Percentiles rank a stretch among this genome's conserved stretches.
phyloP scores from a whole-genome alignment of 2,888 invertebrate species.

The Melieria picta region DNA sequence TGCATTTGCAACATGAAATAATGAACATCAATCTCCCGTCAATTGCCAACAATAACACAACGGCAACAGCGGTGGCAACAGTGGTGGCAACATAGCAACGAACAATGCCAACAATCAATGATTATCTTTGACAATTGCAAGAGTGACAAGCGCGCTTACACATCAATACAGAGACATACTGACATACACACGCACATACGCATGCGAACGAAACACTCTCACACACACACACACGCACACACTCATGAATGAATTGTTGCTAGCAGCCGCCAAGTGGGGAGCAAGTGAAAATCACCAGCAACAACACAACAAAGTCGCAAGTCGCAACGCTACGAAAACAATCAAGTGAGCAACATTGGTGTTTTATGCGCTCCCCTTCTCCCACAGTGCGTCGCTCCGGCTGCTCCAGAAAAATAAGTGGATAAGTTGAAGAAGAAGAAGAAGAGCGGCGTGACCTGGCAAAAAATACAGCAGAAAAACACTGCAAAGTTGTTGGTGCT shows the following conservation, averaged over 20 bases:
- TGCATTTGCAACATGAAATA: slow-evolving; percentile 39
- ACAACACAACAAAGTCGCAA: no score
- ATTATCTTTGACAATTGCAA: slow-evolving; percentile 27
- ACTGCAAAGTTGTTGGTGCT: no score
- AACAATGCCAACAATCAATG: slow-evolving; percentile 27
- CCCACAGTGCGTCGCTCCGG: no score
- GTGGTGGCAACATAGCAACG: background rate
- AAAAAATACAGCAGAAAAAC: no score
- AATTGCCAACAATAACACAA: slow-evolving; percentile 27
- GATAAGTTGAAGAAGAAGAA: no score
- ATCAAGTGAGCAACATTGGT: no score
- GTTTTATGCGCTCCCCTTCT: no score
- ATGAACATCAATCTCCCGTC: slow-evolving; percentile 42
- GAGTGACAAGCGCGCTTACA: background rate
- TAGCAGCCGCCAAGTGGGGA: background rate
- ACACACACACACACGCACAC: no score
- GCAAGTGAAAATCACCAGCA: no score
- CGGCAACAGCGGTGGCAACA: background rate
- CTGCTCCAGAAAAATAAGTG: no score
- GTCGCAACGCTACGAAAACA: no score
- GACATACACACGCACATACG: slow-evolving; percentile 1
- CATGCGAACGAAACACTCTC: background rate
- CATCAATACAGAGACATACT: slow-evolving; percentile 2
- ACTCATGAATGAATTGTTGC: background rate
- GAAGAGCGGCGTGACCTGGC: no score